Evolutionary conservation across 2,113 vertebrate genomes (phyloP).

Genomic region (Cromileptes altivelis): DNA sequence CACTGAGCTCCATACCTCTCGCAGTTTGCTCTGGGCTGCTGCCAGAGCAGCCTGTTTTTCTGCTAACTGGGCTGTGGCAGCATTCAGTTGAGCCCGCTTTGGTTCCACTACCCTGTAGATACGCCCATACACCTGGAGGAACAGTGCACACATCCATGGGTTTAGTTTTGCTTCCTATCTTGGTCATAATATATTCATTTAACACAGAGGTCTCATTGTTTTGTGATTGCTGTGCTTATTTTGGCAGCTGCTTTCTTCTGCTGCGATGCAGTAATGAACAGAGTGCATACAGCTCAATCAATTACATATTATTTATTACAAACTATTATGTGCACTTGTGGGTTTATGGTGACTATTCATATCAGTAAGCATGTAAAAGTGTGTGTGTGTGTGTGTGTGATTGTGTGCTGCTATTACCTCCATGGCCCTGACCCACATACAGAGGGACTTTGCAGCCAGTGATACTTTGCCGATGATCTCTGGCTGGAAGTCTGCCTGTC

Average conservation of each 20-base stretch:
- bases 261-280: background rate
- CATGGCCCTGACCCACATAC: slow-evolving; percentile 96
- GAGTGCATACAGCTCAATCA: background rate
- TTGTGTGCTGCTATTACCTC: slow-evolving; percentile 83
- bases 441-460: slow-evolving; percentile 91
- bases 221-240: slow-evolving; percentile 1
- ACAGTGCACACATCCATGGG: background rate
- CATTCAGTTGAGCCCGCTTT: slow-evolving; percentile 85
- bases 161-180: background rate
- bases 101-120: slow-evolving; percentile 90
- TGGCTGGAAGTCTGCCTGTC: slow-evolving; percentile 88
- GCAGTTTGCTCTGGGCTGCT: slow-evolving; percentile 88
- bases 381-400: background rate
- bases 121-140: slow-evolving; percentile 87
- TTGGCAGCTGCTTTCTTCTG: background rate
- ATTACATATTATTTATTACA: background rate
- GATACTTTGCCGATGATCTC: slow-evolving; percentile 92
- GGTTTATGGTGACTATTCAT: background rate
- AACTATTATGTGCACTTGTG: background rate
- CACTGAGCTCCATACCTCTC: slow-evolving; percentile 78
- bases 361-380: slow-evolving; percentile 4
- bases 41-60: slow-evolving; percentile 90
- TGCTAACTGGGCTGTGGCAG: slow-evolving; percentile 85
- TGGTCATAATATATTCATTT: background rate
- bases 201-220: background rate